Evolutionary conservation across 2,797 vertebrate species (phyloP).

Genomic region (Sarcoramphus papa): DNA sequence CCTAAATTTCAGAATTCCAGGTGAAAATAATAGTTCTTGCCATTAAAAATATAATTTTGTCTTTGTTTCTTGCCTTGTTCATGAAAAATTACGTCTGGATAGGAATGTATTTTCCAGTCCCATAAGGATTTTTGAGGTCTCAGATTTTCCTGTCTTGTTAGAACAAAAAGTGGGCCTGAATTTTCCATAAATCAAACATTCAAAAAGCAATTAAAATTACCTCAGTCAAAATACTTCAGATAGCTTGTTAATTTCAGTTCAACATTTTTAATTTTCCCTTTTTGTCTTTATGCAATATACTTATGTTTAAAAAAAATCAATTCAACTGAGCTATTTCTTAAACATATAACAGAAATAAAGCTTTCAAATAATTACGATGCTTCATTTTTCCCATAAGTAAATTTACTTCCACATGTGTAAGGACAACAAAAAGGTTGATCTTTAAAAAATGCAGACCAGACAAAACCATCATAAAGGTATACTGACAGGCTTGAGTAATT

Average conservation of each 20-base stretch:
- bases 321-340: neutral
- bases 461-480: neutral
- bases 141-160: neutral
- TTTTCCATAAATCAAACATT: neutral
- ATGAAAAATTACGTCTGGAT: neutral
- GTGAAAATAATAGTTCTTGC: neutral
- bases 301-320: neutral
- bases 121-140: neutral
- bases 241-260: neutral
- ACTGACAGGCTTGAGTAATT: neutral
- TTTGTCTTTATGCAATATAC: neutral
- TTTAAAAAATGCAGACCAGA: neutral
- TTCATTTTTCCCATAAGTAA: neutral
- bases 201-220: neutral
- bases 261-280: neutral
- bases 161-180: neutral
- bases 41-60: neutral
- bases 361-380: neutral
- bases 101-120: neutral
- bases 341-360: neutral
- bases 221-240: neutral
- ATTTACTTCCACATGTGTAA: neutral
- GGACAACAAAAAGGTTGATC: neutral
- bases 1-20: neutral
- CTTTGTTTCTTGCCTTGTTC: neutral